phyloP scores from a whole-genome alignment of 2,888 invertebrate species.

The Phyllotreta striolata region DNA sequence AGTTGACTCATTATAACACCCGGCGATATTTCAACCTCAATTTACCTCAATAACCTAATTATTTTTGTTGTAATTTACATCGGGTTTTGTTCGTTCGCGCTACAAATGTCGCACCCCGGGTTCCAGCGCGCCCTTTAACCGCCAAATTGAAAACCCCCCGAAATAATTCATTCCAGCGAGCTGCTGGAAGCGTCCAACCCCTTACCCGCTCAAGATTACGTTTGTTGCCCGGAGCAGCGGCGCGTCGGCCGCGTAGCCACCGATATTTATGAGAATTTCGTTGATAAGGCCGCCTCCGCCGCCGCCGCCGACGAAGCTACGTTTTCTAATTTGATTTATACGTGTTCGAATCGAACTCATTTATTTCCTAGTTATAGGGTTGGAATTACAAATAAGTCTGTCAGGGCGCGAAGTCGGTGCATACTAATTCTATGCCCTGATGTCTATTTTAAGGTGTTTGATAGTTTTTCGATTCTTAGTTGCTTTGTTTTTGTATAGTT shows the following conservation, averaged over 20 bases:
- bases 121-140: conserved; percentile 7
- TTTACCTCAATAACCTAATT: too few relatives aligned
- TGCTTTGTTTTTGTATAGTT: too few relatives aligned
- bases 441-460: too few relatives aligned
- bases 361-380: conserved; percentile 51
- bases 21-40: too few relatives aligned
- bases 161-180: conserved; percentile 15
- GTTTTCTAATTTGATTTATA: conserved; percentile 54
- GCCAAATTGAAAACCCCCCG: conserved; percentile 24
- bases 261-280: conserved; percentile 42
- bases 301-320: conserved; percentile 36
- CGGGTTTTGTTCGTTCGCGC: conserved; percentile 8
- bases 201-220: conserved; percentile 43
- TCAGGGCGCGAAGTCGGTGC: conserved; percentile 38
- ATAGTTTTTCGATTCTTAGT: too few relatives aligned
- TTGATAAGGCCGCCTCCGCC: conserved; percentile 31
- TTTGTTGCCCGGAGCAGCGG: conserved; percentile 32
- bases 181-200: conserved; percentile 27
- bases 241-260: conserved; percentile 34
- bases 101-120: conserved; percentile 4
- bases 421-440: conserved; percentile 29
- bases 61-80: not conserved
- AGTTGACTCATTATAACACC: too few relatives aligned
- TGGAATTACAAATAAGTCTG: conserved; percentile 44
- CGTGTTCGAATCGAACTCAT: conserved; percentile 52